Evolutionary conservation across 2,888 invertebrate species (phyloP).

Genomic region (Helicoverpa assulta): DNA sequence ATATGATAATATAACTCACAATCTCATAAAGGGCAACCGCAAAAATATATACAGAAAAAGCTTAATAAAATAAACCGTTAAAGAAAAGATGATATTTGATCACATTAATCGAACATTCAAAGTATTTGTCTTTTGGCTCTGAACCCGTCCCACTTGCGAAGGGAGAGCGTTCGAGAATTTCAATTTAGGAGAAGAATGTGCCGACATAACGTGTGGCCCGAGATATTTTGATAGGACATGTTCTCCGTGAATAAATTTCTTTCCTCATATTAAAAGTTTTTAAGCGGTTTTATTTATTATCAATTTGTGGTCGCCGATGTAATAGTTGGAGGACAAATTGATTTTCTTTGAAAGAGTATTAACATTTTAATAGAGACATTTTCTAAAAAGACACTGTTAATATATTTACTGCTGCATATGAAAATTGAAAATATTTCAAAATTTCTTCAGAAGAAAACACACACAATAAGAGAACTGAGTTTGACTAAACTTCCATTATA

Average conservation of each 20-base stretch:
- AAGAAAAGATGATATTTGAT: conserved; percentile 83
- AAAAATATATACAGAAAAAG: conserved; percentile 29
- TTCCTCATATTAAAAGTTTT: conserved; percentile 88
- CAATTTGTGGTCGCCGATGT: conserved; percentile 59
- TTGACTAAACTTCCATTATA: conserved; percentile 4
- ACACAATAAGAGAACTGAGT: neutral
- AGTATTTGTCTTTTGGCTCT: conserved; percentile 89
- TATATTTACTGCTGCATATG: conserved; percentile 1
- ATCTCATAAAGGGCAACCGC: conserved; percentile 30
- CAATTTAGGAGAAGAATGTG: conserved; percentile 91
- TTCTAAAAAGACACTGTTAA: neutral
- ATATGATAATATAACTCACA: conserved; percentile 33
- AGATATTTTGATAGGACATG: conserved; percentile 91
- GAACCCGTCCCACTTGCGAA: conserved; percentile 84
- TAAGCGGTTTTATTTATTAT: conserved; percentile 85
- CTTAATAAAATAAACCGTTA: conserved; percentile 54
- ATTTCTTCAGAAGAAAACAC: conserved; percentile 1
- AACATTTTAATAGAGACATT: neutral
- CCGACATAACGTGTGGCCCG: conserved; percentile 90
- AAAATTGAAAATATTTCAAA: conserved; percentile 9
- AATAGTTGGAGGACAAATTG: conserved; percentile 49
- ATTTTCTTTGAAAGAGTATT: conserved; percentile 36
- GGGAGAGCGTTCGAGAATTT: conserved; percentile 90
- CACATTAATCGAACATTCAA: conserved; percentile 88
- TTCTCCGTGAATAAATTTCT: conserved; percentile 90